phyloP scores from a whole-genome alignment of 2,888 invertebrate genomes.

The Noctua pronuba region DNA sequence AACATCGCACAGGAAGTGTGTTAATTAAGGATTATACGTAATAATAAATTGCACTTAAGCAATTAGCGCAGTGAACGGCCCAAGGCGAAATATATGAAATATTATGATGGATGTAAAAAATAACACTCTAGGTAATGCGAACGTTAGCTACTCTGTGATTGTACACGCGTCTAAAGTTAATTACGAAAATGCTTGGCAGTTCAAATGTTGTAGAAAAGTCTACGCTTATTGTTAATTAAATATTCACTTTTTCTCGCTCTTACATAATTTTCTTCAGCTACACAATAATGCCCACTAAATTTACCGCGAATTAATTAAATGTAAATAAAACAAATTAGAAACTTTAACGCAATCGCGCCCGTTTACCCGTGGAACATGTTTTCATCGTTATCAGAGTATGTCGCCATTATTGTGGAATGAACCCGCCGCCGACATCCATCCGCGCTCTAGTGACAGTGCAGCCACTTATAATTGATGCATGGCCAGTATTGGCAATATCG shows the following conservation, averaged over 20 bases:
- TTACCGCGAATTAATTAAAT: conserved; percentile 43
- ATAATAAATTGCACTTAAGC: conserved; percentile 75
- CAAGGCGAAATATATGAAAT: conserved; percentile 74
- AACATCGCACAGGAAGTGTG: conserved; percentile 77
- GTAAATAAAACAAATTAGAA: conserved; percentile 58
- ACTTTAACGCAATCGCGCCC: conserved; percentile 58
- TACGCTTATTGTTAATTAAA: conserved; percentile 4
- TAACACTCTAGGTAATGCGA: conserved; percentile 8
- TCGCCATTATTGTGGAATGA: conserved; percentile 84
- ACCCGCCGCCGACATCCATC: conserved; percentile 75
- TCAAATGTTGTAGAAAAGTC: conserved; percentile 24
- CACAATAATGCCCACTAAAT: conserved; percentile 10
- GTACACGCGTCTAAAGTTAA: conserved; percentile 24
- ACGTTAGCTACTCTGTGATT: conserved; percentile 21
- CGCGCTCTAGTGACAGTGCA: conserved; percentile 73
- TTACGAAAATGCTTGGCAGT: conserved; percentile 29
- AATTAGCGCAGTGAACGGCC: conserved; percentile 75
- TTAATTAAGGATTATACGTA: conserved; percentile 79
- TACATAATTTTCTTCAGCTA: conserved; percentile 20
- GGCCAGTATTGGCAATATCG: conserved; percentile 26
- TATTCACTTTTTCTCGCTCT: conserved; percentile 29
- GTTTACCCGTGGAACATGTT: conserved; percentile 73
- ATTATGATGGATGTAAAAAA: conserved; percentile 58
- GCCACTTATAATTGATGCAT: conserved; percentile 56
- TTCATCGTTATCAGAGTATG: conserved; percentile 87